Base-by-base conservation (phyloP, 2,888 invertebrate species). In the Phortica magna region DNA sequence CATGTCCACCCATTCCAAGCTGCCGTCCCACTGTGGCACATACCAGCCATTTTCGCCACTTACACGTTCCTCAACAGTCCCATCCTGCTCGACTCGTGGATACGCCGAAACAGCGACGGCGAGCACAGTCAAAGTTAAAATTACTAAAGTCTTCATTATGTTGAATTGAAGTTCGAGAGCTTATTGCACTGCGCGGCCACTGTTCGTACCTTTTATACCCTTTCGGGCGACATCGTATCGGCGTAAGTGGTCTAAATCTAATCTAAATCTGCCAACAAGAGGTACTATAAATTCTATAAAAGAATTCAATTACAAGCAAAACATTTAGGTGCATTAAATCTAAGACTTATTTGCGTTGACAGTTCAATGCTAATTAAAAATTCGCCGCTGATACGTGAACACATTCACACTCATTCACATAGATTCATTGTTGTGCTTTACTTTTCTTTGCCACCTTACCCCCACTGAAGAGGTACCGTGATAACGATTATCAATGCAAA, bases 1-100 rank as follows among this genome's bases (percentile, higher is more conserved):
- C 80, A 79, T 83, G 22, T 83, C 82, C 9, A 81, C 14, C 89
- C 90, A 89, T 22, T 83, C 80, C 4, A 84, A 53, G 61, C 79
- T 77, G 7, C 85, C 88, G 78, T 88, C 83, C 39, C 17, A 10
- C 57, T 87, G 79, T 1, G 89, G 89, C 7, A 89, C 81, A 74
- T 78, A 89, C 85, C 83, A 87, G 59, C 88, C 88, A 31, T 87
- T 87, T 79, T 88, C 88, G 4, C 86, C 86, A 43, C 85, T 82
- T 41, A 59, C 81, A n/a, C 83, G 88, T 12, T 82, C 83, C 31
- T 83, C 82, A 65, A 82, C 83, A 31, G 83, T 65, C 77, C 75
- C 22, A 14, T 65, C n/a, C 65, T 22, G 19, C 22, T 48, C 48
- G 48, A 9, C 2, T 0, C 48, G 48, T 12, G 61, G 19, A 61